Conservation (phyloP, 2,113 vertebrate species). For the Lamprotornis superbus region DNA sequence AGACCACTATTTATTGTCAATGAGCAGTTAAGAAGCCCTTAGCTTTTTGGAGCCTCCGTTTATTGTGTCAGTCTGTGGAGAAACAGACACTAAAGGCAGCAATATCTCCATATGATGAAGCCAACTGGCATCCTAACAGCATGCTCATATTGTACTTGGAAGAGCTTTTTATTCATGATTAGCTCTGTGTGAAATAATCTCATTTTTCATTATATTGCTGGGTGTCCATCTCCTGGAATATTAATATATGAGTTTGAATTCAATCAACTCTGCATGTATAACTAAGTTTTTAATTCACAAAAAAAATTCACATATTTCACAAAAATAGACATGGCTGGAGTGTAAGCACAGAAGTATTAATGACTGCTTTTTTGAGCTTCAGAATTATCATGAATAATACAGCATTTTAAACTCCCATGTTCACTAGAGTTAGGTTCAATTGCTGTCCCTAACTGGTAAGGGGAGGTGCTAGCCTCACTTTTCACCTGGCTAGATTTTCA, state of each 20-base stretch:
- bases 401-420: not conserved
- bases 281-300: not conserved
- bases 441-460: not conserved
- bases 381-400: not conserved
- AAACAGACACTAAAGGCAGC: constrained; percentile 46
- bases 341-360: not conserved
- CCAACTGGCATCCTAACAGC: constrained; percentile 53
- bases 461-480: not conserved
- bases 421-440: not conserved
- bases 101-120: constrained; percentile 46
- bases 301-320: not conserved
- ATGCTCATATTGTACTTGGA: constrained; percentile 37
- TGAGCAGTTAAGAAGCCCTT: constrained; percentile 57
- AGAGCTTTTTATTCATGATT: constrained; percentile 20
- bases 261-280: not conserved
- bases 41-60: constrained; percentile 32
- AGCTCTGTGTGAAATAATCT: constrained; percentile 40
- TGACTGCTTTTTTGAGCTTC: not conserved
- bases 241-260: not conserved
- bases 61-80: constrained; percentile 55
- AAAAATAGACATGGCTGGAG: not conserved
- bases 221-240: constrained; percentile 6
- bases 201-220: not conserved
- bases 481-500: not conserved
- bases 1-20: constrained; percentile 57